Base-by-base conservation (phyloP, 1,140 invertebrate species). In the Euura lappo region DNA sequence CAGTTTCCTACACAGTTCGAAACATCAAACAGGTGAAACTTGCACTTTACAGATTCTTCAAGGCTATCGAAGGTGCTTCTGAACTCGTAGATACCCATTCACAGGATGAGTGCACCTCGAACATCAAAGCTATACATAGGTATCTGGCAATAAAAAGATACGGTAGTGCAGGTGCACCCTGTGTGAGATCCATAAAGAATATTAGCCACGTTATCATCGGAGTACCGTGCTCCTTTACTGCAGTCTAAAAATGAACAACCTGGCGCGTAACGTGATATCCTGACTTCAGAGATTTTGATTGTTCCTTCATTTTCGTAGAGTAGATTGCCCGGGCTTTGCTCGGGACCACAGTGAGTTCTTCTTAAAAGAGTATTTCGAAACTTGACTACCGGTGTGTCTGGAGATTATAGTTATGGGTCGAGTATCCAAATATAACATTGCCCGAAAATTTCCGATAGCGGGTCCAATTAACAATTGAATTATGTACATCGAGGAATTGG, bases 381-480 rank as follows among this genome's bases (percentile, higher is more conserved):
- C 28, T 28, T 28, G 28, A 28, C 28, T 28, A 28, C 28, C 28
- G 28, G 28, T 28, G 28, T 1, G 28, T 28, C 28, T 28, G 28
- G 28, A 28, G 28, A 28, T 28, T 28, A 28, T 28, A 28, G 28
- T 28, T 28, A 28, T 28, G 28, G 28, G 28, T 28, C 28, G 28
- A 28, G 28, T 28, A 28, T 28, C 28, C 28, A 28, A 28, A 28
- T 28, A 28, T 28, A 28, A 28, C 28, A 28, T 28, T 28, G 28
- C 28, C 28, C 0, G 28, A 28, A 28, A 28, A 28, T 28, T 60
- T 60, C 13, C 51, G 51, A 60, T n/a, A n/a, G 51, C 51, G 10
- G 51, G 51, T 60, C 51, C 51, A 60, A 60, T 60, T 60, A 60
- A 60, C 51, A 60, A 60, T 60, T 60, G 51, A 60, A 60, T 60